phyloP scores from a whole-genome alignment of 2,888 invertebrate species.

The Nematopogon swammerdamellus region DNA sequence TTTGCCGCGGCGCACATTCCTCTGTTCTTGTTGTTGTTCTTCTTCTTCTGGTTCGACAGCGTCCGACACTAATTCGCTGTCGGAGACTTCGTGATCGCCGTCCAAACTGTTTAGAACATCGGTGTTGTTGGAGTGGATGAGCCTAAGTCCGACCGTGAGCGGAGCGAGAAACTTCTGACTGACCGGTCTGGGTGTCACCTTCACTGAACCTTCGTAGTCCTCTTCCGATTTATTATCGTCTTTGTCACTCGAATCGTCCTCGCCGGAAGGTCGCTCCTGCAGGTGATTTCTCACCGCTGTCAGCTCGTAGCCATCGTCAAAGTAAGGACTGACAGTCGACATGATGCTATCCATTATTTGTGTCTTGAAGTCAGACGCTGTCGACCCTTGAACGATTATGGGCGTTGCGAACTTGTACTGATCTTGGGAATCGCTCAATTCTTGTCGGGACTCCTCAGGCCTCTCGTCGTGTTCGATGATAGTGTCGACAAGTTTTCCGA shows the following conservation, averaged over 20 bases:
- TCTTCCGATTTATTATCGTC: constrained; percentile 14
- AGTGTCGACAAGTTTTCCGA: constrained; percentile 29
- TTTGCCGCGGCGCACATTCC: constrained; percentile 19
- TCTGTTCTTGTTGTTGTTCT: too few relatives aligned
- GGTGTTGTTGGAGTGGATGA: constrained; percentile 44
- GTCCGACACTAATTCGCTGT: constrained; percentile 35
- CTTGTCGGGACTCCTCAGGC: constrained; percentile 18
- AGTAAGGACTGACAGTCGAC: constrained; percentile 44
- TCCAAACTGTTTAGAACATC: constrained; percentile 33
- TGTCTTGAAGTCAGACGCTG: constrained; percentile 25
- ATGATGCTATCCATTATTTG: constrained; percentile 37
- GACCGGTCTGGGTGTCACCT: constrained; percentile 56
- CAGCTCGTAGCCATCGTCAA: constrained; percentile 42
- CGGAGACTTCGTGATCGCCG: constrained; percentile 31
- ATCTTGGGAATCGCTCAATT: constrained; percentile 17
- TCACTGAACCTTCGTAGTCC: constrained; percentile 18
- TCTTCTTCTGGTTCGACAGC: constrained; percentile 32
- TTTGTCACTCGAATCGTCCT: constrained; percentile 16
- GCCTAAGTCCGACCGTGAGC: constrained; percentile 55
- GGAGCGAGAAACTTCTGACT: constrained; percentile 57
- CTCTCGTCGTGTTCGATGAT: constrained; percentile 20
- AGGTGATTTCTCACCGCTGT: constrained; percentile 30
- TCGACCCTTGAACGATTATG: constrained; percentile 42
- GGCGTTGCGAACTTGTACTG: constrained; percentile 38
- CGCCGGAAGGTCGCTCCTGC: constrained; percentile 17